Base-by-base conservation (phyloP, 2,113 vertebrate species). In the Tetrao urogallus region DNA sequence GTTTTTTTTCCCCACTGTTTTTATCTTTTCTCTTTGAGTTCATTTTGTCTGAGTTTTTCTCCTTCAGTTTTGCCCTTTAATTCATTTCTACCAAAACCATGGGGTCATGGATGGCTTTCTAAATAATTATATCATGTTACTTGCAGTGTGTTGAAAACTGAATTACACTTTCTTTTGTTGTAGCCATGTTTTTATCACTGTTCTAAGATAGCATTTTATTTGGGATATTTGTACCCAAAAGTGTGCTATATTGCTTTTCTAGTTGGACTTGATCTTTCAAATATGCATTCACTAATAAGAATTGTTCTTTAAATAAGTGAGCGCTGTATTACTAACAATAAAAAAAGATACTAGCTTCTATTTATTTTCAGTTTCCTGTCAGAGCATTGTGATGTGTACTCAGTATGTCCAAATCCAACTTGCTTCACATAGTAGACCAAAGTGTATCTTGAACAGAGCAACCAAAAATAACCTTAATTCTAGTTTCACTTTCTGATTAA, bases 1-100 rank as follows among this genome's bases (percentile, higher is more conserved):
- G 47, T 43, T 82, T 95, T 91, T 54, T 54, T 54, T 50, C 7
- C 6, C 25, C 8, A 22, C 6, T 78, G 17, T 22, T 88, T 91
- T 92, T 89, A 19, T 84, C 28, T 75, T 78, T 74, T 69, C 21
- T 77, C 12, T 82, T 40, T 71, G 11, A 19, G 22, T 36, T 89
- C 22, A 61, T 89, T 43, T 79, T 79, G 11, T 61, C 34, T 36
- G 71, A 70, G 5, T 54, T 86, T 93, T 85, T 83, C 28, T 83
- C 80, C 32, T 80, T 86, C 77, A 71, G 71, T 90, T 92, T 94
- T 16, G 69, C 22, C 19, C 30, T 91, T 82, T 83, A 56, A 90
- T 76, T 86, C 0, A 52, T 87, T 89, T 88, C 65, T 73, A 16
- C 25, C 10, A 81, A 88, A 91, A 24, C 48, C 8, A 10, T 32